These are phyloP conservation scores for Sitobion miscanthi DNA, from an alignment of 1,140 invertebrate genomes.

Conservation along the genomic window DNA sequence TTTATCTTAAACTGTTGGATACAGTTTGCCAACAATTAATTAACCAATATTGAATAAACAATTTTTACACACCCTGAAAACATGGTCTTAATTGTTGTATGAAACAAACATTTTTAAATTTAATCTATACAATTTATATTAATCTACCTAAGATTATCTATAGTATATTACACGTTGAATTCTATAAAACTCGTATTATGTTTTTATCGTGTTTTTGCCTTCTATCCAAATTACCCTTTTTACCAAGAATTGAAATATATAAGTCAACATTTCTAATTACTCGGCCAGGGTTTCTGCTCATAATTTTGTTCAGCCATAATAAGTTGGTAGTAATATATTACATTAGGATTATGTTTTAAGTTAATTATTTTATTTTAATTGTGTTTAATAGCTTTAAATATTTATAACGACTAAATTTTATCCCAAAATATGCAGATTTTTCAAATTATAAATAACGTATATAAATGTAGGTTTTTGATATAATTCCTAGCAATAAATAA, in stretches of 20 bases:
- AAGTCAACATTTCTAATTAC: neutral
- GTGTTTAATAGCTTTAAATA: too few species aligned
- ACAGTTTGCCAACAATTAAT: neutral
- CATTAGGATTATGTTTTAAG: neutral
- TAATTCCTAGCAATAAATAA: neutral
- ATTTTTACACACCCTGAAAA: too few species aligned
- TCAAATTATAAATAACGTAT: too few species aligned
- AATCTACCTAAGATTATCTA: neutral
- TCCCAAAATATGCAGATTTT: neutral
- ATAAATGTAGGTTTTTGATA: neutral
- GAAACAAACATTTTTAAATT: too few species aligned
- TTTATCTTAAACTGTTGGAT: neutral
- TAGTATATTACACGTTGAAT: neutral
- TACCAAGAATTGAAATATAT: neutral
- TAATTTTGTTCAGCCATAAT: neutral
- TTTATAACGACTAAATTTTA: neutral
- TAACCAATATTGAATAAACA: neutral
- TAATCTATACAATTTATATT: neutral
- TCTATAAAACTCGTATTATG: neutral
- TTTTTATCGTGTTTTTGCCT: neutral
- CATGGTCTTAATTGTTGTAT: too few species aligned
- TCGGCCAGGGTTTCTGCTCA: neutral
- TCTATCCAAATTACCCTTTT: neutral
- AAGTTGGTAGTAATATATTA: neutral
- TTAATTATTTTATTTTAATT: too few species aligned